phyloP scores from a whole-genome alignment of 2,113 vertebrate genomes.

The Alouatta palliata region DNA sequence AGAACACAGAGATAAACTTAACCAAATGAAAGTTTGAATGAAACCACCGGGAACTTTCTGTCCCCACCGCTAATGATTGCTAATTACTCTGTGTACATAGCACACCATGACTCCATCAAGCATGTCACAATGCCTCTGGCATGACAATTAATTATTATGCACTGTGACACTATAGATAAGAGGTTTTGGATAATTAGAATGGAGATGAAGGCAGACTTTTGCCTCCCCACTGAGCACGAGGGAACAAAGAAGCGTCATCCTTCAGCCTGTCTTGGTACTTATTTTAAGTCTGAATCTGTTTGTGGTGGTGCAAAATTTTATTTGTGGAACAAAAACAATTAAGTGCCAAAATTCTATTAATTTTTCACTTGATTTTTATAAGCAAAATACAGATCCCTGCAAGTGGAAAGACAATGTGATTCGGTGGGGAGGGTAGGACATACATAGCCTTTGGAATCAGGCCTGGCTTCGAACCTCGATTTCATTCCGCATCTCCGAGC shows the following conservation, averaged over 20 bases:
- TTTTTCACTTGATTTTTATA: constrained; percentile 39
- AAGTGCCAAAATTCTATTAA: constrained; percentile 25
- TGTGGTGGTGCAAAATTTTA: constrained; percentile 35
- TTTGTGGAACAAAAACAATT: constrained; percentile 47
- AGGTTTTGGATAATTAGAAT: constrained; percentile 73
- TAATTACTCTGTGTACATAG: constrained; percentile 77
- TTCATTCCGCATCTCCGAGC: not conserved
- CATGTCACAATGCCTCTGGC: constrained; percentile 73
- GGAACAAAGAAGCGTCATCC: constrained; percentile 59
- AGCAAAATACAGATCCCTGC: not conserved
- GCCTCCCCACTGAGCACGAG: constrained; percentile 50
- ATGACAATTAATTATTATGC: constrained; percentile 76
- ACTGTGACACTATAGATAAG: constrained; percentile 76
- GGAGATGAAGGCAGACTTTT: constrained; percentile 68
- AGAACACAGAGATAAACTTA: constrained; percentile 56
- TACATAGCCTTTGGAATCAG: not conserved
- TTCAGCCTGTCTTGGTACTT: constrained; percentile 24
- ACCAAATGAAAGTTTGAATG: constrained; percentile 57
- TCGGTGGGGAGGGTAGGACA: not conserved
- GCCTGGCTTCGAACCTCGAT: not conserved
- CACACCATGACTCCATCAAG: constrained; percentile 68
- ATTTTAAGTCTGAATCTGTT: constrained; percentile 51
- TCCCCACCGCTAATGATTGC: constrained; percentile 69
- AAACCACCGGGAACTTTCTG: constrained; percentile 57
- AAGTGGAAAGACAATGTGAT: not conserved